These are phyloP conservation scores for Liposcelis brunnea DNA, from an alignment of 2,888 invertebrate species.

Conservation along the genomic window DNA sequence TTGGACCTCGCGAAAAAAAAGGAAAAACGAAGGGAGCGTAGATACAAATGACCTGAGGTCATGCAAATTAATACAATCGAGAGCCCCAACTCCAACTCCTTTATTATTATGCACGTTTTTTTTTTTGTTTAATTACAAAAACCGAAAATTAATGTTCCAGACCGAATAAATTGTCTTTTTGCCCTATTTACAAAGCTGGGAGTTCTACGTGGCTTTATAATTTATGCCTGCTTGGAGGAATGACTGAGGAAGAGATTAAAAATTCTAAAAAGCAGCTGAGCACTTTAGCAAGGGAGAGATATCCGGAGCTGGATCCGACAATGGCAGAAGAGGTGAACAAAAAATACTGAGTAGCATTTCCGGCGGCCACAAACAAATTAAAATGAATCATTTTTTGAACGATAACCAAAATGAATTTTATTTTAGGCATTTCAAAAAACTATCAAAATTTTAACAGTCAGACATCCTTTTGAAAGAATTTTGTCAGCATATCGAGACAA, in stretches of 20 bases:
- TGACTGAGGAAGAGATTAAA: slow-evolving; percentile 23
- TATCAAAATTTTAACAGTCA: slow-evolving; percentile 35
- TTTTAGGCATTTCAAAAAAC: slow-evolving; percentile 26
- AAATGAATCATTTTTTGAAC: not conserved
- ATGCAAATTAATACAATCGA: too few species aligned
- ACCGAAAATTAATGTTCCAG: slow-evolving; percentile 17
- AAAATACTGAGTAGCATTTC: too few species aligned
- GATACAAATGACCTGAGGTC: too few species aligned
- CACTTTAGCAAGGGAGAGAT: slow-evolving; percentile 23
- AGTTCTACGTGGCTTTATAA: slow-evolving; percentile 31
- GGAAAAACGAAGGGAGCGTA: too few species aligned
- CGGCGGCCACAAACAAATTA: not conserved
- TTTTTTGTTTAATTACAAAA: not conserved
- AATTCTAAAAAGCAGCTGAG: slow-evolving; percentile 22
- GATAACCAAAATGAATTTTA: not conserved
- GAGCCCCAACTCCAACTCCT: too few species aligned
- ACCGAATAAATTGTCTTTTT: slow-evolving; percentile 27
- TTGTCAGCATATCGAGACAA: slow-evolving; percentile 42
- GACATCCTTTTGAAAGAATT: slow-evolving; percentile 40
- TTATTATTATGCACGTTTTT: not conserved
- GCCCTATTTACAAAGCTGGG: slow-evolving; percentile 32
- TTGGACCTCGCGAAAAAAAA: too few species aligned
- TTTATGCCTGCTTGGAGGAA: slow-evolving; percentile 27
- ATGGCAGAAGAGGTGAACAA: slow-evolving; percentile 23
- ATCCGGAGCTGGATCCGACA: slow-evolving; percentile 26